Evolutionary conservation across 2,888 invertebrate species (phyloP).

Genomic region (Anthrax anthrax): DNA sequence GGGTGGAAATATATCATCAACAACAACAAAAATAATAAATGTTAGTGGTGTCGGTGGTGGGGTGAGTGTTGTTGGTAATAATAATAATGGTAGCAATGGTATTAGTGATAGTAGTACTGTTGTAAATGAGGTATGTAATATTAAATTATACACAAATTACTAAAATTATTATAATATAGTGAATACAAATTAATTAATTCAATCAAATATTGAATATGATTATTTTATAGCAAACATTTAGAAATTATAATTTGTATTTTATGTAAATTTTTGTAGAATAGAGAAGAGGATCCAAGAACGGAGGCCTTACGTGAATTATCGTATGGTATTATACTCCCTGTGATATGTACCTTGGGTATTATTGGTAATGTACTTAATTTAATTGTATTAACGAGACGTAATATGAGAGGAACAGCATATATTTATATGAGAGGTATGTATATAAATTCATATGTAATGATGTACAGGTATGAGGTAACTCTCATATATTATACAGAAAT

Average conservation of each 20-base stretch:
- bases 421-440: conserved; percentile 61
- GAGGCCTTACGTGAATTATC: conserved; percentile 43
- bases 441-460: not conserved
- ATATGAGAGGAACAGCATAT: conserved; percentile 66
- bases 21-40: not conserved
- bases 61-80: conserved; percentile 10
- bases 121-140: not conserved
- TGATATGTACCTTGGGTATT: conserved; percentile 57
- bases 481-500: too few species aligned
- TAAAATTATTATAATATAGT: too few species aligned
- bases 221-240: too few species aligned
- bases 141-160: not conserved
- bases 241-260: not conserved
- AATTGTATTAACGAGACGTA: conserved; percentile 58
- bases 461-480: too few species aligned
- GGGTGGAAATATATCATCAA: conserved; percentile 22
- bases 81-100: not conserved
- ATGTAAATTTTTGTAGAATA: conserved; percentile 16
- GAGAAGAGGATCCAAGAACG: conserved; percentile 46
- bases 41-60: conserved; percentile 11
- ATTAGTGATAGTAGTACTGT: not conserved
- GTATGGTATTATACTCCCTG: conserved; percentile 52
- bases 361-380: conserved; percentile 65
- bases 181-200: too few species aligned
- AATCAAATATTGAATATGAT: too few species aligned